phyloP scores from a whole-genome alignment of 2,888 invertebrate genomes.

The Entomobrya multifasciata region DNA sequence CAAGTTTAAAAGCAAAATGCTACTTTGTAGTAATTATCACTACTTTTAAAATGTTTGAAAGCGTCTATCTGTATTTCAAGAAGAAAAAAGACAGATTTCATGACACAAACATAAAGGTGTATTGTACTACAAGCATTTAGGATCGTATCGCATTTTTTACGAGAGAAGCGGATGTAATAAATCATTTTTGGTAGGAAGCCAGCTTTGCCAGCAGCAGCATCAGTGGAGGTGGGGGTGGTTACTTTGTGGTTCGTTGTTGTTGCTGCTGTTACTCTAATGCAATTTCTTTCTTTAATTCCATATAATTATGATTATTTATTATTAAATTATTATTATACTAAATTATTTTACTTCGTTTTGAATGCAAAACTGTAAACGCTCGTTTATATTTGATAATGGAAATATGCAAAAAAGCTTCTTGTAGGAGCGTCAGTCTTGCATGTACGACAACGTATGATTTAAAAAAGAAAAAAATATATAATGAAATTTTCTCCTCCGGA shows the following conservation, averaged over 20 bases:
- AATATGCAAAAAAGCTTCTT: constrained; percentile 23
- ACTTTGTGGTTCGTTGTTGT: constrained; percentile 6
- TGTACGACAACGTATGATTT: neutral
- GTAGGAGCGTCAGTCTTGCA: neutral
- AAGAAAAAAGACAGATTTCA: constrained; percentile 9
- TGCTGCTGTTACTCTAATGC: neutral
- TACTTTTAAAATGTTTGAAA: neutral
- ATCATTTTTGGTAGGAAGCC: constrained; percentile 72
- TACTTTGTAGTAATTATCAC: neutral
- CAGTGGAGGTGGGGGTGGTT: neutral
- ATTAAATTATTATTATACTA: constrained; percentile 70
- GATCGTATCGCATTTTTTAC: constrained; percentile 1
- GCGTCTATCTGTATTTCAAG: constrained; percentile 11
- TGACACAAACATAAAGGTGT: neutral
- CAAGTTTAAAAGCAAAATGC: neutral
- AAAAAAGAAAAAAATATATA: constrained; percentile 12
- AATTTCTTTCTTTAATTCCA: constrained; percentile 56
- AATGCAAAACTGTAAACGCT: neutral
- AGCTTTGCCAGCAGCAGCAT: constrained; percentile 60
- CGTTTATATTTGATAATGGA: neutral
- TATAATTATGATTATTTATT: constrained; percentile 56
- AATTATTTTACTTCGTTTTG: constrained; percentile 53
- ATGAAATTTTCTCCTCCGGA: constrained; percentile 8
- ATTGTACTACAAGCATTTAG: constrained; percentile 8
- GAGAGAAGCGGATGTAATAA: constrained; percentile 68